Base-by-base conservation (phyloP, 2,113 vertebrate genomes). In the Tamias sibiricus region DNA sequence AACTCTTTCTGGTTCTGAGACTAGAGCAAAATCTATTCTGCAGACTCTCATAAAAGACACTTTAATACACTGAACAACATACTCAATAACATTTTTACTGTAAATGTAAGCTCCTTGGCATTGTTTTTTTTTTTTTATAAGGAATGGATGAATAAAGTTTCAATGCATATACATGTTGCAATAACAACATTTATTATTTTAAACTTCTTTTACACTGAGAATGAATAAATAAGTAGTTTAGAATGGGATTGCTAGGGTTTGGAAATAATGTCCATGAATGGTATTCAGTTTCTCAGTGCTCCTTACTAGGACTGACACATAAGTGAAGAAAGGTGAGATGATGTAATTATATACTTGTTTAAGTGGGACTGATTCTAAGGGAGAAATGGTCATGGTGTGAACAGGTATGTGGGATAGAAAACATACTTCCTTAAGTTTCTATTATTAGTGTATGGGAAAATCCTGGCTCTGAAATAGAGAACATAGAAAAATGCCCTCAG, bases 191-290 rank as follows among this genome's bases (percentile, higher is more conserved):
- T 52, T 71, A 2, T 66, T 72, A 92, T 86, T 82, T 91, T 87
- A 90, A 84, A 69, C n/a, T 94, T 14, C 24, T 74, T 95, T 77
- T 75, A 68, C 26, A 80, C 66, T 84, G 22, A 95, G 35, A 66
- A 76, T 77, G 91, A 74, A 85, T 40, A 72, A 85, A 22, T 66
- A 57, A 75, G 12, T 28, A 68, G 6, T 30, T 83, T 59, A 74
- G 28, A 74, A 10, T 90, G 20, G 35, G 16, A 16, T 17, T 93
- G 2, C n/a, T 80, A 26, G 16, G 11, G 32, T 16, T 84, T 93
- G 62, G 79, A 96, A 82, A 79, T 76, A 76, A 68, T 93, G 28
- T 64, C 11, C 19, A 40, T 1, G 1, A 87, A 85, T 3, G 35
- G 22, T 7, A 6, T 6, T n/a, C 30, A 54, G 5, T 14, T 57